These are phyloP conservation scores for Dromiciops gliroides DNA, from an alignment of 2,113 vertebrate genomes.

Conservation along the genomic window DNA sequence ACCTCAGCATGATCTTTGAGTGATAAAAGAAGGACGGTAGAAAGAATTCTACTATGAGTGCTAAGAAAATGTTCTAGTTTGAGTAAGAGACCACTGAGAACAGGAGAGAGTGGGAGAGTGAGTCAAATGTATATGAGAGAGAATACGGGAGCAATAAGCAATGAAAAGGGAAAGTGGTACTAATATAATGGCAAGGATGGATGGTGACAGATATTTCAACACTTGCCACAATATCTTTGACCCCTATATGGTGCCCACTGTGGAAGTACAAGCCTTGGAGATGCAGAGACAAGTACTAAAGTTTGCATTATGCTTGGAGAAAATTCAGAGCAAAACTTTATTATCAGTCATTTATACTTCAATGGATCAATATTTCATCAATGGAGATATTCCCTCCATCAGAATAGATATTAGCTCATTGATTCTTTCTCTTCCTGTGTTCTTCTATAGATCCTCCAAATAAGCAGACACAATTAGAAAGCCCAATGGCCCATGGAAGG, in stretches of 20 bases:
- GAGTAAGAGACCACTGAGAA: neutral
- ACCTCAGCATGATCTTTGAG: neutral
- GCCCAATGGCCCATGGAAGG: neutral
- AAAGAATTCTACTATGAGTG: neutral
- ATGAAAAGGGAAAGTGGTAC: neutral
- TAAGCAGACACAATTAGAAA: neutral
- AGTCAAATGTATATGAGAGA: neutral
- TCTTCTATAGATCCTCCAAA: neutral
- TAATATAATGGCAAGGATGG: neutral
- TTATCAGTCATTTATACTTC: neutral
- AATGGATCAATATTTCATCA: neutral
- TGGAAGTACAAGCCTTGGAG: neutral
- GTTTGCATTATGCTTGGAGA: neutral
- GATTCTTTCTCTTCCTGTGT: neutral
- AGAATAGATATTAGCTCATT: neutral
- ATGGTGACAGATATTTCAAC: neutral
- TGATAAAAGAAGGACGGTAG: neutral
- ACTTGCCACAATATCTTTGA: neutral
- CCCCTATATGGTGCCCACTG: neutral
- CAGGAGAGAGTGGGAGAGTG: neutral
- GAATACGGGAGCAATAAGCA: neutral
- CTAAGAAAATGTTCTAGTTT: neutral
- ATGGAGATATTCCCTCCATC: neutral
- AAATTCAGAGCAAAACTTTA: neutral
- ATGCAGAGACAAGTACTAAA: neutral